Evolutionary conservation across 2,888 invertebrate genomes (phyloP).

Genomic region (Acronicta alni): DNA sequence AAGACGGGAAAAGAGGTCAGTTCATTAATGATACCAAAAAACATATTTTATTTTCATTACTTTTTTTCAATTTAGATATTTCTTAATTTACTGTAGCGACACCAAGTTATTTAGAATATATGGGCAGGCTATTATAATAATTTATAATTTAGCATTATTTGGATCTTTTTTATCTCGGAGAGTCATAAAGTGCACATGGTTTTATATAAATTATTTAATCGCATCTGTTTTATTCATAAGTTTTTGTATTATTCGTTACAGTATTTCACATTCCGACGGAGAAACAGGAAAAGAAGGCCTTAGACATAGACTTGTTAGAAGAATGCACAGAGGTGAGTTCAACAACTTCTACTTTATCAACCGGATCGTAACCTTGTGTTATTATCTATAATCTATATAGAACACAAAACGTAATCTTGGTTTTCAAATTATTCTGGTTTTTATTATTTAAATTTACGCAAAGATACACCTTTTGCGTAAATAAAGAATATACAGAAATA

Average conservation of each 20-base stretch:
- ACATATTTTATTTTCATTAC: not conserved
- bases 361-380: no score
- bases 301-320: slow-evolving; percentile 81
- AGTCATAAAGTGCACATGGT: slow-evolving; percentile 11
- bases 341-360: no score
- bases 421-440: no score
- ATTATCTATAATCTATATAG: no score
- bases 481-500: no score
- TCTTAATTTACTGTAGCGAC: no score
- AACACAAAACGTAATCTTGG: not conserved
- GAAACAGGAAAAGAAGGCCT: slow-evolving; percentile 82
- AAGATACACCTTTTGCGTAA: no score
- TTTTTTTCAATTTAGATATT: not conserved
- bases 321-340: slow-evolving; percentile 84
- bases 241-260: slow-evolving; percentile 50
- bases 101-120: no score
- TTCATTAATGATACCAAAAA: slow-evolving; percentile 9
- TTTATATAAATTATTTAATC: not conserved
- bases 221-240: not conserved
- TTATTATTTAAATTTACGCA: no score
- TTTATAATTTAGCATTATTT: not conserved
- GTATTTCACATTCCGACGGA: slow-evolving; percentile 73
- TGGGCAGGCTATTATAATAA: no score
- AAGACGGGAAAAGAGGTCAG: slow-evolving; percentile 79
- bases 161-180: slow-evolving; percentile 5